A percentile compares a stretch with the other conserved stretches of the same genome.
phyloP scores from a whole-genome alignment of 2,797 vertebrate genomes.

The Pitangus sulphuratus region DNA sequence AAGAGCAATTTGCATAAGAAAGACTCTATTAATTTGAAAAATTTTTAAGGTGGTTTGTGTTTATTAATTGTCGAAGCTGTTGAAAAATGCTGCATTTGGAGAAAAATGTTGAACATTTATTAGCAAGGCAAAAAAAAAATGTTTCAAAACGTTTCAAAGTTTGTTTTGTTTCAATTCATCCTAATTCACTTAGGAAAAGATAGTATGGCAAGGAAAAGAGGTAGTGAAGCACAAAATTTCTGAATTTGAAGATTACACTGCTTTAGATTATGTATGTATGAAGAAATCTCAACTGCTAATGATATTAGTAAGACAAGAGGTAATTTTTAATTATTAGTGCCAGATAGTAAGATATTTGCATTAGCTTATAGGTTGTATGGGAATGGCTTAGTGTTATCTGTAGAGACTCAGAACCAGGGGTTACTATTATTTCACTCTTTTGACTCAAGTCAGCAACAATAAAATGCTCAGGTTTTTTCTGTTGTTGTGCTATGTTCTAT shows the following conservation, averaged over 20 bases:
- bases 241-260: not conserved
- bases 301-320: not conserved
- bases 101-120: not conserved
- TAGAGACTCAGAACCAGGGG: not conserved
- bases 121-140: not conserved
- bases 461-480: not conserved
- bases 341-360: not conserved
- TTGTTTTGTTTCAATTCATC: not conserved
- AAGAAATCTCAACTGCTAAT: not conserved
- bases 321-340: not conserved
- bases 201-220: not conserved
- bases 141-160: not conserved
- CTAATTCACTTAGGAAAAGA: not conserved
- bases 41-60: not conserved
- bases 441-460: not conserved
- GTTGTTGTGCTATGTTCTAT: not conserved
- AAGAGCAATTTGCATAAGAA: not conserved
- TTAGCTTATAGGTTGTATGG: not conserved
- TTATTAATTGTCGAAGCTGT: not conserved
- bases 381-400: not conserved
- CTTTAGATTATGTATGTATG: not conserved
- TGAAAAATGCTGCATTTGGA: not conserved
- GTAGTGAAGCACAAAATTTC: not conserved
- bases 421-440: not conserved
- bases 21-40: not conserved